Evolutionary conservation across 1,140 invertebrate genomes (phyloP).

Genomic region (Drosophila nebulosa): DNA sequence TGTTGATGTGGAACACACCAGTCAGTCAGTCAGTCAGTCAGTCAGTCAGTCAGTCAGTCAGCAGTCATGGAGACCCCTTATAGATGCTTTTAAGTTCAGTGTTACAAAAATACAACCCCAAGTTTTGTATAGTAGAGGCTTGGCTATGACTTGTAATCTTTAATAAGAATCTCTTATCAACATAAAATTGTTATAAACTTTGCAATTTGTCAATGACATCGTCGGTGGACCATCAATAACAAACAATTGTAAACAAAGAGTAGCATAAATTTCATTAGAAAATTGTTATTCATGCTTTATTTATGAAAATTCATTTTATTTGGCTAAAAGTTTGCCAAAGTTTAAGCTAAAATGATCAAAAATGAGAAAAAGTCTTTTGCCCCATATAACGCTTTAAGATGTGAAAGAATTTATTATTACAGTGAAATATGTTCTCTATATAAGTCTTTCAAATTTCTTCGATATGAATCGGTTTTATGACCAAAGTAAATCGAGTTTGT

Average conservation of each 20-base stretch:
- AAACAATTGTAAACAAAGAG: too few relatives aligned
- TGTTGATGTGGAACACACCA: conserved; percentile 63
- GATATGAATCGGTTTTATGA: too few relatives aligned
- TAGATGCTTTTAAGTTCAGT: neutral
- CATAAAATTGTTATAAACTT: neutral
- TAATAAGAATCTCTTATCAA: neutral
- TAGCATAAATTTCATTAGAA: neutral
- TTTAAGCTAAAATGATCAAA: too few relatives aligned
- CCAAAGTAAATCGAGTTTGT: too few relatives aligned
- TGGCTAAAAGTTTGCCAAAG: neutral
- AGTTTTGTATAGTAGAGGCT: neutral
- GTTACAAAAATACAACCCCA: neutral
- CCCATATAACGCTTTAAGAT: too few relatives aligned
- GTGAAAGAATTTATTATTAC: too few relatives aligned
- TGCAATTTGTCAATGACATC: neutral
- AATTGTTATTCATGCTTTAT: neutral
- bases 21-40: too few relatives aligned
- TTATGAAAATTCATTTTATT: neutral
- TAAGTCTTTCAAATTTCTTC: too few relatives aligned
- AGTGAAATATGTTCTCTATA: too few relatives aligned
- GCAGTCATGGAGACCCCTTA: neutral
- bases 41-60: too few relatives aligned
- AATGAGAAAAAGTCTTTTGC: too few relatives aligned
- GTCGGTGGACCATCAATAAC: too few relatives aligned
- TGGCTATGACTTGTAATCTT: neutral